Base-by-base conservation (phyloP, 2,113 vertebrate genomes). In the Percina caprodes region DNA sequence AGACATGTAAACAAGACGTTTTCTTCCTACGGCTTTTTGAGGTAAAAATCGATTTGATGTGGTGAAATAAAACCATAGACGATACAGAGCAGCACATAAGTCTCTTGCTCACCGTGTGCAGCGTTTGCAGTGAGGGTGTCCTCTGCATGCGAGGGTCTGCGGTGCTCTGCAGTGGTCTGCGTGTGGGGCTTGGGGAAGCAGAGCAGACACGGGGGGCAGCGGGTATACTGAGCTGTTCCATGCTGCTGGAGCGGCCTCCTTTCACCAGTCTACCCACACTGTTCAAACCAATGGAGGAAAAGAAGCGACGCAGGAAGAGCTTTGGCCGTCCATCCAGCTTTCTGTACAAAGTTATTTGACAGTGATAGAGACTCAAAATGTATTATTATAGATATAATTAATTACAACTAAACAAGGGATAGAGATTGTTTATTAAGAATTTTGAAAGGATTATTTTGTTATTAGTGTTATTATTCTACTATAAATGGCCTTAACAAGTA, bases 171-270 rank as follows among this genome's bases (percentile, higher is more conserved):
- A 86, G 80, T n/a, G n/a, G 1, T 84, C 89, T 14, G 5, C 83
- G 3, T 6, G 92, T 92, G 16, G 92, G 90, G 81, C 92, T 93
- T 5, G 92, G 89, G 58, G 94, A 94, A 21, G 92, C 52, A 1
- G 89, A 69, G 35, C 81, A 87, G 68, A 79, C 76, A 6, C 89
- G 79, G 0, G 70, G 69, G 0, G 48, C 62, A 0, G 84, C 21
- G 33, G 79, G 70, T n/a, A 92, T 59, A n/a, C 84, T 90, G 51
- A 95, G 93, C 55, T 98, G 97, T 74, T 98, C 97, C 96, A 98
- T 96, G 77, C 98, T 99, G 88, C 95, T 97, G 90, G 97, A 98
- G 54, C 95, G 97, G 55, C 95, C 93, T 69, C 97, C 96, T 79
- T 96, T 96, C 61, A 95, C 96, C 63, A 97, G 89, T 76, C 93